phyloP scores from a whole-genome alignment of 2,113 vertebrate genomes.

The Puntigrus tetrazona region DNA sequence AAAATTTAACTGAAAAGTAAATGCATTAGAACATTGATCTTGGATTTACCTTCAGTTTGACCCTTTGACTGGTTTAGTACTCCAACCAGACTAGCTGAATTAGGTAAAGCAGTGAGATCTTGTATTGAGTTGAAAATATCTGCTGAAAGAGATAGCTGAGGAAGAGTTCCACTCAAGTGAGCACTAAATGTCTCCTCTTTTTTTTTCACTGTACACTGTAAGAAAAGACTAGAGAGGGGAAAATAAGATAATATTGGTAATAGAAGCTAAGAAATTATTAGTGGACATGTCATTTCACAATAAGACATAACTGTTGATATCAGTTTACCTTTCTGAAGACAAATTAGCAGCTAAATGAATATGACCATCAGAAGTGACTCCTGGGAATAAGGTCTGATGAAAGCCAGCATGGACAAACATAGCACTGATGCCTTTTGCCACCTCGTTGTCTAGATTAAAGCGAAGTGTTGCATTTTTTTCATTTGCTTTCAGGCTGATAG shows the following conservation, averaged over 20 bases:
- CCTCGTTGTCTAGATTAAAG: conserved; percentile 62
- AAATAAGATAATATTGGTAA: conserved; percentile 1
- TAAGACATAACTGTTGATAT: background rate
- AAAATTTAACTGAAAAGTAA: background rate
- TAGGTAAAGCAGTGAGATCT: conserved; percentile 67
- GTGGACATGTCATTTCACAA: too few relatives aligned
- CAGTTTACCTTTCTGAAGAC: conserved; percentile 75
- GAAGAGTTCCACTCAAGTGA: conserved; percentile 67
- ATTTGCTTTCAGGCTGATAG: conserved; percentile 66
- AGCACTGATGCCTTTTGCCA: conserved; percentile 52
- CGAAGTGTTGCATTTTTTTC: conserved; percentile 70
- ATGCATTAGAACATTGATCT: background rate
- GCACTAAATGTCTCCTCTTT: conserved; percentile 61
- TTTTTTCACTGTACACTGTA: conserved; percentile 70
- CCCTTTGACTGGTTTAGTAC: conserved; percentile 67
- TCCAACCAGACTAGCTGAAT: conserved; percentile 68
- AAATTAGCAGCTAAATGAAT: conserved; percentile 74
- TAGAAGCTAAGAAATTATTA: background rate
- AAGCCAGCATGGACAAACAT: conserved; percentile 66
- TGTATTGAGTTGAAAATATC: conserved; percentile 73
- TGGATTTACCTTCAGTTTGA: conserved; percentile 71
- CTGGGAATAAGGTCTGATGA: conserved; percentile 71
- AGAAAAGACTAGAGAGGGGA: conserved; percentile 66
- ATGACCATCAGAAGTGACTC: conserved; percentile 56
- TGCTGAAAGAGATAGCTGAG: conserved; percentile 69